phyloP scores from a whole-genome alignment of 1,140 invertebrate species.

The Propsilocerus akamusi region DNA sequence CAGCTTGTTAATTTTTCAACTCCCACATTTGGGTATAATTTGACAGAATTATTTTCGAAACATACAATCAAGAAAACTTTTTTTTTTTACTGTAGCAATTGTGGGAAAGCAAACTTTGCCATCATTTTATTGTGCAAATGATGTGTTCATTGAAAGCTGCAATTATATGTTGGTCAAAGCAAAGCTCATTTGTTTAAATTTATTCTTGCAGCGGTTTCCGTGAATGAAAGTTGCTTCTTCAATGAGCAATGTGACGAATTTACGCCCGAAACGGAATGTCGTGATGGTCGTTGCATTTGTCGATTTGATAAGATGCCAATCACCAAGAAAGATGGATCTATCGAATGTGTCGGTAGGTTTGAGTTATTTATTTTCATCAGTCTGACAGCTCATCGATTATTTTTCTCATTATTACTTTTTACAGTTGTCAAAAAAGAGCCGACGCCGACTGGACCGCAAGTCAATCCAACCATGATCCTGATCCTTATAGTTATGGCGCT shows the following conservation, averaged over 20 bases:
- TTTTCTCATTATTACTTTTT: conserved; percentile 8
- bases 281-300: conserved; percentile 53
- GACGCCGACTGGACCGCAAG: conserved; percentile 31
- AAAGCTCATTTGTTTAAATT: too few species aligned
- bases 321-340: conserved; percentile 38
- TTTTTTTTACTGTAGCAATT: too few species aligned
- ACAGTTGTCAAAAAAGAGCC: conserved; percentile 14
- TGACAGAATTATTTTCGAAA: too few species aligned
- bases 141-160: too few species aligned
- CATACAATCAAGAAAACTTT: too few species aligned
- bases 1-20: too few species aligned
- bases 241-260: conserved; percentile 58
- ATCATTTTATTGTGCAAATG: too few species aligned
- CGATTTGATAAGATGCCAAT: conserved; percentile 53
- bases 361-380: not conserved
- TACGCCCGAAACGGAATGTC: conserved; percentile 51
- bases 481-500: conserved; percentile 75
- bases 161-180: too few species aligned
- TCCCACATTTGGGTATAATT: too few species aligned
- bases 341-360: conserved; percentile 48
- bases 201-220: conserved; percentile 42
- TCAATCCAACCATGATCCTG: conserved; percentile 78
- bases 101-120: too few species aligned
- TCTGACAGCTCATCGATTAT: conserved; percentile 7
- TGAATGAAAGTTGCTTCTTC: conserved; percentile 65